These are phyloP conservation scores for Bradypus variegatus DNA, from an alignment of 2,797 vertebrate genomes.

Conservation along the genomic window DNA sequence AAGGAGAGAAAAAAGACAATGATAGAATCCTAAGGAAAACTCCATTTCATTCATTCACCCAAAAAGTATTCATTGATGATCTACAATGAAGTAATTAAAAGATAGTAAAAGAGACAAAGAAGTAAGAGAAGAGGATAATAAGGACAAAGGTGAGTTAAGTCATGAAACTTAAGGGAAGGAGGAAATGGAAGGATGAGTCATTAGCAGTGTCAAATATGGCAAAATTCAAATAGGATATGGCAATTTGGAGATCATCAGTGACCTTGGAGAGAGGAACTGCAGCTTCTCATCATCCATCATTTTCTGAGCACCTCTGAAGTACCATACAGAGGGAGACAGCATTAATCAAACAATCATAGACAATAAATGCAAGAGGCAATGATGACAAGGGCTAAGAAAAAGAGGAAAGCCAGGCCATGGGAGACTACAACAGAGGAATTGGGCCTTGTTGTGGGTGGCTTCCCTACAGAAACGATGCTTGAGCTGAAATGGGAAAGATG, in stretches of 20 bases:
- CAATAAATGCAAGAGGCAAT: background rate
- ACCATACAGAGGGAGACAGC: background rate
- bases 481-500: background rate
- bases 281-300: background rate
- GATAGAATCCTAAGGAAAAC: background rate
- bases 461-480: background rate
- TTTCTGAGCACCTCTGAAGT: slow-evolving; percentile 12
- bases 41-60: background rate
- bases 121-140: background rate
- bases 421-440: background rate
- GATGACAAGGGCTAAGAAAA: background rate
- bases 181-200: background rate
- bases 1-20: background rate
- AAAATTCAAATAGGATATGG: background rate
- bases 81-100: background rate
- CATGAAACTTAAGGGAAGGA: background rate
- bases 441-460: background rate
- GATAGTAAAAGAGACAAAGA: background rate
- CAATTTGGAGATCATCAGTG: background rate
- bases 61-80: background rate
- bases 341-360: slow-evolving; percentile 7
- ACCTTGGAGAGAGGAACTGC: background rate
- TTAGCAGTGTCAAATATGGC: background rate
- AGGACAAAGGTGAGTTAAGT: background rate
- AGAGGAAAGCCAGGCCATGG: background rate